A percentile compares a stretch with the other conserved stretches of the same genome.
phyloP scores from a whole-genome alignment of 53 echinoderm and acorn worm genomes.

The Antedon mediterranea region DNA sequence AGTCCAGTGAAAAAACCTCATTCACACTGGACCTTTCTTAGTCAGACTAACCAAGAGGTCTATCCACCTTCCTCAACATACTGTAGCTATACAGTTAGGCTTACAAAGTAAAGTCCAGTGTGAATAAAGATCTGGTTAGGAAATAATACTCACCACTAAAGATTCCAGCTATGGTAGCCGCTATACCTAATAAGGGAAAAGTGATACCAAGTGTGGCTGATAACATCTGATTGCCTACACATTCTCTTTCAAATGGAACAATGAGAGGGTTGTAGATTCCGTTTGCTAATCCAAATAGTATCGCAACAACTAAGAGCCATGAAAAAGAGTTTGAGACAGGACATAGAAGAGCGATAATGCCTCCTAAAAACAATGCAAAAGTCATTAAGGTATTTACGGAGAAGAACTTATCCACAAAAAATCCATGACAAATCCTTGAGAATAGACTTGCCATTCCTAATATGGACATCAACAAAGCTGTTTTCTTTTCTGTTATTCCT shows the following conservation, averaged over 20 bases:
- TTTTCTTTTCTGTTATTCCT: neutral
- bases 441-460: neutral
- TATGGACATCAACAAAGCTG: neutral
- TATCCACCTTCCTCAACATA: no score
- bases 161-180: neutral
- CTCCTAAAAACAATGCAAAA: neutral
- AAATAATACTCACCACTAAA: neutral
- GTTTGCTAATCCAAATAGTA: neutral
- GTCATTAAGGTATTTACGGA: neutral
- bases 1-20: no score
- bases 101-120: no score
- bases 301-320: neutral
- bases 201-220: neutral
- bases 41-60: no score
- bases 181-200: neutral
- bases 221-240: neutral
- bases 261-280: neutral
- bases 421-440: neutral
- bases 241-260: neutral
- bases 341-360: neutral
- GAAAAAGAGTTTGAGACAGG: neutral
- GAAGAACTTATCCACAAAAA: neutral
- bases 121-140: no score
- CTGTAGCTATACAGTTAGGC: no score
- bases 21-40: no score